phyloP scores from a whole-genome alignment of 2,113 vertebrate species.

The Cricetomys ansorgei region DNA sequence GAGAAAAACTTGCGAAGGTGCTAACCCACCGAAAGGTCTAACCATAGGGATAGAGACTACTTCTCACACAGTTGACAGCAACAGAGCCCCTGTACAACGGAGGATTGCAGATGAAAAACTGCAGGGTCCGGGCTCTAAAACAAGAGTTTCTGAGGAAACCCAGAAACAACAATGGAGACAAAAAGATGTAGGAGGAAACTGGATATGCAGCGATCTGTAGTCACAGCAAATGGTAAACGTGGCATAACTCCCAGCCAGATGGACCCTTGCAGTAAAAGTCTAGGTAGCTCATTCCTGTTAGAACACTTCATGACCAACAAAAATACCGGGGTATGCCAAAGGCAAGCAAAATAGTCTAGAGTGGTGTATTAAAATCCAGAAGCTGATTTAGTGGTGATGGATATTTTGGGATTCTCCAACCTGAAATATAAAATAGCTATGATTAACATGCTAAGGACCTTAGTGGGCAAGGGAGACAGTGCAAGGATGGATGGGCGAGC shows the following conservation, averaged over 20 bases:
- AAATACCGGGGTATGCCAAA: neutral
- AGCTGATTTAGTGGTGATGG: neutral
- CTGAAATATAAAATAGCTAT: neutral
- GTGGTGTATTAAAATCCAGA: neutral
- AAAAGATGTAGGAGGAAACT: neutral
- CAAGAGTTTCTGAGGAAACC: neutral
- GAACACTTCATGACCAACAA: neutral
- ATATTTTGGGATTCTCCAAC: neutral
- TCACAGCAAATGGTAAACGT: neutral
- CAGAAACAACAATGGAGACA: neutral
- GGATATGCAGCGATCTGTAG: neutral
- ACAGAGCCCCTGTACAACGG: neutral
- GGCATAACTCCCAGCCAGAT: neutral
- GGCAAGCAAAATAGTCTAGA: neutral
- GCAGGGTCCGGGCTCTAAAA: neutral
- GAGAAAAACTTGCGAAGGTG: neutral
- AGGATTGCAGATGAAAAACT: neutral
- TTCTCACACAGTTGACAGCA: too few species aligned
- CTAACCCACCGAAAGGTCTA: neutral
- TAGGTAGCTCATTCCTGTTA: neutral
- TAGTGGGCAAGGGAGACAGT: neutral
- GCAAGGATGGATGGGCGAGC: neutral
- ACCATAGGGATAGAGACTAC: neutral
- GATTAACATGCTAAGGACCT: neutral
- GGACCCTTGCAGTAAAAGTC: neutral